Base-by-base conservation (phyloP, 2,888 invertebrate species). In the Molanna angustata region DNA sequence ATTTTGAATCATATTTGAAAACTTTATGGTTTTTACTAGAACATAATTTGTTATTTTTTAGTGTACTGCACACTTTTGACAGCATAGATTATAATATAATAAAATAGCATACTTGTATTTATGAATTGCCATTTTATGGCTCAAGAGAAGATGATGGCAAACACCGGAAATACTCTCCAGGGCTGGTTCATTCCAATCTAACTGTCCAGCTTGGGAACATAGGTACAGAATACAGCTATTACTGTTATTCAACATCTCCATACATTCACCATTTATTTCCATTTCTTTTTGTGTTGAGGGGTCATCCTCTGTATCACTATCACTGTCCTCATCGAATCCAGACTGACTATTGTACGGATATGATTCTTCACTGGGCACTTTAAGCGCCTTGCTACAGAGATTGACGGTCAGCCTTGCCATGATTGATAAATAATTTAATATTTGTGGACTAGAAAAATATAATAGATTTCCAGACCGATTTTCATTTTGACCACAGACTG, bases 81-180 rank as follows among this genome's bases (percentile, higher is more conserved):
- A n/a, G n/a, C n/a, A n/a, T n/a, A n/a, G n/a, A n/a, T n/a, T n/a
- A 31, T 39, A 42, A 50, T 55, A 31, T 42, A 20, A 33, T 17
- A 48, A 31, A 49, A 21, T 13, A 47, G 66, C 74, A 69, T 68
- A 89, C 90, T 90, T 88, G 72, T 88, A 90, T 66, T 89, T 90
- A 67, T 91, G 90, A 61, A 93, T 80, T 1, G 92, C 88, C 67
- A 88, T 79, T 66, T 86, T 86, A 66, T 90, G 87, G 62, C 89
- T 86, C 60, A 90, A 78, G 66, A 94, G 73, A 44, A 94, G 73
- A 70, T 90, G 86, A 70, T 94, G 91, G 65, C 92, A 92, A 47
- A 94, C 80, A 66, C 84, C 80, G 57, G 88, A 88, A 55, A 91
- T 72, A 9, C 82, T 79, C 61, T 85, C 82, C 40, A 90, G 70